phyloP scores from a whole-genome alignment of 2,797 vertebrate species.

The Platyrinchus mystaceus region DNA sequence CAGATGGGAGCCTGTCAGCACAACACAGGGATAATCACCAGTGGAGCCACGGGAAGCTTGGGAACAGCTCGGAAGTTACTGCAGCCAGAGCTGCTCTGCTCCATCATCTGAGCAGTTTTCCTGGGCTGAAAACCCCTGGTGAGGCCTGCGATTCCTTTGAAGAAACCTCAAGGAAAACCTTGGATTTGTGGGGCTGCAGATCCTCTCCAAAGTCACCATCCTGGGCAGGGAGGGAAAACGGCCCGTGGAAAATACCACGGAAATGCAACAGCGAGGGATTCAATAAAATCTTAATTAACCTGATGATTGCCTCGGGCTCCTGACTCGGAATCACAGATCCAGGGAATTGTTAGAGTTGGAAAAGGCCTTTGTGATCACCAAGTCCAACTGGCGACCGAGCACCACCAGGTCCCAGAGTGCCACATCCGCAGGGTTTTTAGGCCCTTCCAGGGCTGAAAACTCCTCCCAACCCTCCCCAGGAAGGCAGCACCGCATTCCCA shows the following conservation, averaged over 20 bases:
- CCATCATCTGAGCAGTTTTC: neutral
- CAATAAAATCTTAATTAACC: neutral
- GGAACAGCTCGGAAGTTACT: neutral
- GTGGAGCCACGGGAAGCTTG: neutral
- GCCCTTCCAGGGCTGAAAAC: neutral
- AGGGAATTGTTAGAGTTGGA: neutral
- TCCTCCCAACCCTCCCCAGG: neutral
- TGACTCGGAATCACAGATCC: neutral
- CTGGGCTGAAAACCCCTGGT: neutral
- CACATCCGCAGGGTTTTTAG: neutral
- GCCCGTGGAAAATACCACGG: neutral
- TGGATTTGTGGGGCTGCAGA: neutral
- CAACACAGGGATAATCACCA: constrained; percentile 1
- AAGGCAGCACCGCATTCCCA: neutral
- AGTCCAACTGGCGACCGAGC: too few relatives aligned
- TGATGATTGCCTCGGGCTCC: neutral
- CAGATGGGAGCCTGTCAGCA: constrained; percentile 50
- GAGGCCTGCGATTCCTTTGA: neutral
- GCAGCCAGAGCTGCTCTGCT: neutral
- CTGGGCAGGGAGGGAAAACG: neutral
- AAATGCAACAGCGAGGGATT: neutral
- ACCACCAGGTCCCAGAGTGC: neutral
- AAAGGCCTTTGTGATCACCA: neutral
- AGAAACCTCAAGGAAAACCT: neutral
- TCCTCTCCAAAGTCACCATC: neutral